Evolutionary conservation across 92 coral and sea anemone species (phyloP).

Genomic region (Porites evermanni): DNA sequence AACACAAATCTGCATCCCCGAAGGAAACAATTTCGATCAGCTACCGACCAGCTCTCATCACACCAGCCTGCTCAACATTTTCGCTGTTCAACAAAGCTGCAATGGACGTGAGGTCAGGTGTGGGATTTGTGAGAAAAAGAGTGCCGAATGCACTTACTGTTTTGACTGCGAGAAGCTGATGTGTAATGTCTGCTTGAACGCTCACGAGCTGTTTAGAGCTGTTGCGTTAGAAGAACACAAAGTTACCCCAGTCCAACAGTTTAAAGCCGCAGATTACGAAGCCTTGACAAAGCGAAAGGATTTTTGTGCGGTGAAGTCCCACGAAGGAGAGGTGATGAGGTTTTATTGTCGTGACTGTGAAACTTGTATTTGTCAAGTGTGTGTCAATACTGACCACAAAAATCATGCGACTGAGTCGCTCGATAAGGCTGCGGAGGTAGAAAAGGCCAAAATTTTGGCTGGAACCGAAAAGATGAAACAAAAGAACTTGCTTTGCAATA

Average conservation of each 20-base stretch:
- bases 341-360: conserved; percentile 2
- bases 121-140: background rate
- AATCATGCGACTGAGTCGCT: background rate
- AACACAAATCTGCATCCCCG: background rate
- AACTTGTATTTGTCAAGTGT: conserved; percentile 5
- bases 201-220: conserved; percentile 21
- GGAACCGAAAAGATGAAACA: background rate
- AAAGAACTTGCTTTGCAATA: background rate
- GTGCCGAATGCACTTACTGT: conserved; percentile 19
- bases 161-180: conserved; percentile 38
- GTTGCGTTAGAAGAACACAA: conserved; percentile 18
- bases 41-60: conserved; percentile 5
- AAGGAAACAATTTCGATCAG: conserved; percentile 9
- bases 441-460: background rate
- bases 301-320: background rate
- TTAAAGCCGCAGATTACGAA: conserved; percentile 1
- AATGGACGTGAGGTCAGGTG: background rate
- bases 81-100: background rate
- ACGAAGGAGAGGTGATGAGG: background rate
- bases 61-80: background rate
- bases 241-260: background rate
- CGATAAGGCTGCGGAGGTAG: background rate
- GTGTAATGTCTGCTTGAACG: conserved; percentile 25
- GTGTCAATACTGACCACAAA: background rate
- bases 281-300: background rate